Evolutionary conservation across 2,113 vertebrate genomes (phyloP).

Genomic region (Vombatus ursinus): DNA sequence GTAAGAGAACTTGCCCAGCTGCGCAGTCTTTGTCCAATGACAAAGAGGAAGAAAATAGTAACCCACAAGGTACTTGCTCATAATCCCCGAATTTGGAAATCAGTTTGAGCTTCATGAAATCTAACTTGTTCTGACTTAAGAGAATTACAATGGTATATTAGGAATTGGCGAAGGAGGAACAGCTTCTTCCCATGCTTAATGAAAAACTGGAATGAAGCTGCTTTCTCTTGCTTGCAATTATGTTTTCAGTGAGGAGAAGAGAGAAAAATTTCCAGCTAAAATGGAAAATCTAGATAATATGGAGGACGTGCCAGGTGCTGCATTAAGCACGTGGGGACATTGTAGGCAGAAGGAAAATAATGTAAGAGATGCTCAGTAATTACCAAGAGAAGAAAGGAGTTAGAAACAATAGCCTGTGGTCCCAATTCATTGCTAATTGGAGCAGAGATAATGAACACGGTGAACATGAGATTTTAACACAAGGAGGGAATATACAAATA

Average conservation of each 20-base stretch:
- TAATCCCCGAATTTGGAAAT: neutral
- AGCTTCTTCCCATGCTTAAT: neutral
- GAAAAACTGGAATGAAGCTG: neutral
- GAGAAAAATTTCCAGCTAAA: slow-evolving; percentile 6
- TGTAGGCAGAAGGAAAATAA: neutral
- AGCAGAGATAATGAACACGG: neutral
- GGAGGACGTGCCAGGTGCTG: neutral
- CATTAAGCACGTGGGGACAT: neutral
- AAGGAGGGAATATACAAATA: neutral
- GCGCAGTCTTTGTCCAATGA: no score
- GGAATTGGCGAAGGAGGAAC: neutral
- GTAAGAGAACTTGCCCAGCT: neutral
- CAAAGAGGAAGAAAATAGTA: neutral
- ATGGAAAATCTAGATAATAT: neutral
- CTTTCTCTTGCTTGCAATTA: neutral
- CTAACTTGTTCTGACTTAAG: neutral
- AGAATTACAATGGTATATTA: neutral
- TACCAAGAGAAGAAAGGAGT: neutral
- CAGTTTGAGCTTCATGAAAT: neutral
- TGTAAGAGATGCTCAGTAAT: neutral
- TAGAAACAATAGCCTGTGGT: neutral
- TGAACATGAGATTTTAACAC: neutral
- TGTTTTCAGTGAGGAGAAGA: slow-evolving; percentile 31
- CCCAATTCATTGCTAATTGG: neutral
- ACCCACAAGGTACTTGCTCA: neutral